Evolutionary conservation across 2,113 vertebrate genomes (phyloP).

Genomic region (Gavia stellata): DNA sequence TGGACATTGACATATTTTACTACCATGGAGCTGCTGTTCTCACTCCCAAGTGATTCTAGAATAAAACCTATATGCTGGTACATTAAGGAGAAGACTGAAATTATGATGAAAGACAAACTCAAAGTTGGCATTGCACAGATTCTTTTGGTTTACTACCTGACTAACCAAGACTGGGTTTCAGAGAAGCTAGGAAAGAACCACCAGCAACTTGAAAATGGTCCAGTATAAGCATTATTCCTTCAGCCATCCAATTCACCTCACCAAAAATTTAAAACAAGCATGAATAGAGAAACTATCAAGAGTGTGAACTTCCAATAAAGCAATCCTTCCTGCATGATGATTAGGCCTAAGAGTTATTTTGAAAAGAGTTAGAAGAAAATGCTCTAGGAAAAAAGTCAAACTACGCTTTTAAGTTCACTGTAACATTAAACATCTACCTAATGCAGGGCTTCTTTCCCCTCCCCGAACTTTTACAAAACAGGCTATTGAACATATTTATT

Average conservation of each 20-base stretch:
- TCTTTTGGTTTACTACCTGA: neutral
- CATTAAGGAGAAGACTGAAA: neutral
- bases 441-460: neutral
- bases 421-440: neutral
- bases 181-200: neutral
- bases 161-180: neutral
- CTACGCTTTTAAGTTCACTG: neutral
- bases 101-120: neutral
- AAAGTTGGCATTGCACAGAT: neutral
- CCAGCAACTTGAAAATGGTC: neutral
- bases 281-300: neutral
- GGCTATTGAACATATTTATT: slow-evolving; percentile 10
- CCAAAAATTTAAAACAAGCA: neutral
- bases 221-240: neutral
- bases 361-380: neutral
- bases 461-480: neutral
- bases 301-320: neutral
- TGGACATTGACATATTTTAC: neutral
- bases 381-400: neutral
- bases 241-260: neutral
- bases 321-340: neutral
- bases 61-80: neutral
- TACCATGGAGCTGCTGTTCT: neutral
- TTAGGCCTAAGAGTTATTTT: neutral
- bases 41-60: neutral